Evolutionary conservation across 2,797 vertebrate genomes (phyloP).

Genomic region (Hozukius guyotensis): DNA sequence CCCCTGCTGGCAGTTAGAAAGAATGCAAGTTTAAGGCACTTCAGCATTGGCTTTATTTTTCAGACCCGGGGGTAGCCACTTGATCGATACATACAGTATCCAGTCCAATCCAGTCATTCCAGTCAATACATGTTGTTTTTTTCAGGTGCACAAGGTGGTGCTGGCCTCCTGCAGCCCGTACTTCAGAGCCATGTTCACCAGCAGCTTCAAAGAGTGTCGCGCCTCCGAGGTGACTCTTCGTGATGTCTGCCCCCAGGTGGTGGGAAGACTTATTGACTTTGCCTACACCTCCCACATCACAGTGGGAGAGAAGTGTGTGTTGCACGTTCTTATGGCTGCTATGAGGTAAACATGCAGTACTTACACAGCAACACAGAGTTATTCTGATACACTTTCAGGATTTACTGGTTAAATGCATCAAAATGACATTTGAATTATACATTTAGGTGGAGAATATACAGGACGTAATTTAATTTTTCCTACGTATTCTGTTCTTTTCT

Average conservation of each 20-base stretch:
- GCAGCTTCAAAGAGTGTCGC: conserved; percentile 83
- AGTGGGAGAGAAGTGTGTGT: conserved; percentile 85
- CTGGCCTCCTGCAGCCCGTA: conserved; percentile 87
- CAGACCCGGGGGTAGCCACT: too few species aligned
- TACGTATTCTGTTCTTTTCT: not conserved
- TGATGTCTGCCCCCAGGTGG: conserved; percentile 85
- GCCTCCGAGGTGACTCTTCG: conserved; percentile 84
- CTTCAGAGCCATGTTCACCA: conserved; percentile 90
- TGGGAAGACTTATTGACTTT: conserved; percentile 86
- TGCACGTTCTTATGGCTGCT: conserved; percentile 85
- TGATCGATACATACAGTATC: not conserved
- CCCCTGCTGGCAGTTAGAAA: too few species aligned
- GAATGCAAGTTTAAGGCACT: too few species aligned
- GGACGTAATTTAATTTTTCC: not conserved
- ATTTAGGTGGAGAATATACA: not conserved
- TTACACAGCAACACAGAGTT: not conserved
- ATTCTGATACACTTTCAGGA: not conserved
- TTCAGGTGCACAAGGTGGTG: conserved; percentile 85
- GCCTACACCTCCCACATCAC: conserved; percentile 87
- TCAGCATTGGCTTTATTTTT: too few species aligned
- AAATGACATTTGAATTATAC: not conserved
- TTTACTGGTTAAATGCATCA: not conserved
- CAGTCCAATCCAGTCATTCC: not conserved
- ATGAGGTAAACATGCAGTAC: conserved; percentile 77
- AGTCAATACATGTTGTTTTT: not conserved